These are phyloP conservation scores for Lithosia quadra DNA, from an alignment of 2,888 invertebrate species.

Conservation along the genomic window DNA sequence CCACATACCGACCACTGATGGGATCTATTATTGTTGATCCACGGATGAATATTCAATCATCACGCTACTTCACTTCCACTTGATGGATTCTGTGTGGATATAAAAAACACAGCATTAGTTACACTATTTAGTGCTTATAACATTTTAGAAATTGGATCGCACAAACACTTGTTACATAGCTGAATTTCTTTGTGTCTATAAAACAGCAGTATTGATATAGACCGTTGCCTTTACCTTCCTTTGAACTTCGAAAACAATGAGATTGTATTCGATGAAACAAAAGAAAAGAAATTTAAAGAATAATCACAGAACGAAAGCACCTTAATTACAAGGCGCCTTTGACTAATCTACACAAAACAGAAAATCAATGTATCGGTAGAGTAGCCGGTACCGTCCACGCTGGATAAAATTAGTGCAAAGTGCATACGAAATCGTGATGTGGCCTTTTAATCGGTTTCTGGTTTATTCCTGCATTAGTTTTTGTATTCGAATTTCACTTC, in stretches of 20 bases:
- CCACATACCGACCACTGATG: slow-evolving; percentile 84
- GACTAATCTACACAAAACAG: slow-evolving; percentile 76
- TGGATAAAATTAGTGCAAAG: slow-evolving; percentile 85
- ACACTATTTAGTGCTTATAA: slow-evolving; percentile 64
- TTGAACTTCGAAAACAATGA: slow-evolving; percentile 50
- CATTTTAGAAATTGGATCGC: slow-evolving; percentile 54
- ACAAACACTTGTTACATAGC: slow-evolving; percentile 42
- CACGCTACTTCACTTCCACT: slow-evolving; percentile 75
- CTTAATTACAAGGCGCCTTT: slow-evolving; percentile 80
- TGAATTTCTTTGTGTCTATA: slow-evolving; percentile 46
- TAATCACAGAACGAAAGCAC: slow-evolving; percentile 68
- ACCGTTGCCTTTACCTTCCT: slow-evolving; percentile 37
- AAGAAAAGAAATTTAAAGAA: slow-evolving; percentile 57
- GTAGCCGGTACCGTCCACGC: slow-evolving; percentile 70
- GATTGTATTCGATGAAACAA: slow-evolving; percentile 51
- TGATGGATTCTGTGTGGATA: slow-evolving; percentile 67
- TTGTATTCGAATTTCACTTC: slow-evolving; percentile 84
- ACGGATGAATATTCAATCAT: slow-evolving; percentile 86
- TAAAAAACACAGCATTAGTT: slow-evolving; percentile 69
- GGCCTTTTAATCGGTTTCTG: slow-evolving; percentile 86
- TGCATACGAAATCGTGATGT: slow-evolving; percentile 87
- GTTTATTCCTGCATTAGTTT: slow-evolving; percentile 84
- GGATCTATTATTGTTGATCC: slow-evolving; percentile 86
- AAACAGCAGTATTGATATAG: slow-evolving; percentile 37
- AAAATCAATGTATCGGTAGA: slow-evolving; percentile 76